Conservation (phyloP, 2,113 vertebrate genomes). For the Gadus chalcogrammus region DNA sequence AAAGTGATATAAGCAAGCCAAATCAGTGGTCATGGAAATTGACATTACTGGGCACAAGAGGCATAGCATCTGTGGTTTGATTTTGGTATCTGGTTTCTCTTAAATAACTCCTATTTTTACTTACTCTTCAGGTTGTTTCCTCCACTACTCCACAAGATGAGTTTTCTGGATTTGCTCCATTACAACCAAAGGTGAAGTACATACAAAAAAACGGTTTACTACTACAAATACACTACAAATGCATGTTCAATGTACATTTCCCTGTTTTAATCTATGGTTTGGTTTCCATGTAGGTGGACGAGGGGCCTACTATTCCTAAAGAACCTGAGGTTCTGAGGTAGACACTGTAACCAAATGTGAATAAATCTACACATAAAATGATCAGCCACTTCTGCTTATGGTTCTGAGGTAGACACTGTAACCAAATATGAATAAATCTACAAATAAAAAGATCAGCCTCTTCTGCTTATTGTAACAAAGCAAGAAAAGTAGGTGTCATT, state of each 20-base stretch:
- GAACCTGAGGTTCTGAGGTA: conserved; percentile 88
- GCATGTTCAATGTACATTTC: neutral
- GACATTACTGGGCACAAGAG: neutral
- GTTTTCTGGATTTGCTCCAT: conserved; percentile 92
- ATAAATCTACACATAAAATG: neutral
- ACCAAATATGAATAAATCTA: neutral
- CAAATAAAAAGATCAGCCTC: neutral
- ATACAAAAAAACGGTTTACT: neutral
- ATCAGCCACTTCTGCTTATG: neutral
- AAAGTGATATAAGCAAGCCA: no score
- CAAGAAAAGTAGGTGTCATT: neutral
- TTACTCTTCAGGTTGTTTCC: conserved; percentile 63
- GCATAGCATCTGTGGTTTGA: no score
- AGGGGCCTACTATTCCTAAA: conserved; percentile 77
- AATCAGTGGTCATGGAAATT: no score
- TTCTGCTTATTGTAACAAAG: conserved; percentile 33
- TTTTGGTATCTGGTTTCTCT: neutral
- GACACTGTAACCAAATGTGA: conserved; percentile 7
- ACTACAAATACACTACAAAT: neutral
- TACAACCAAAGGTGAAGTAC: conserved; percentile 85
- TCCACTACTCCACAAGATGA: conserved; percentile 87
- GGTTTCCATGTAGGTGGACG: conserved; percentile 56
- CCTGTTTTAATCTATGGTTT: conserved; percentile 17
- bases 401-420: conserved; percentile 78
- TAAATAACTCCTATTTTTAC: neutral